Base-by-base conservation (phyloP, 2,797 vertebrate species). In the Nannoperca obscura region DNA sequence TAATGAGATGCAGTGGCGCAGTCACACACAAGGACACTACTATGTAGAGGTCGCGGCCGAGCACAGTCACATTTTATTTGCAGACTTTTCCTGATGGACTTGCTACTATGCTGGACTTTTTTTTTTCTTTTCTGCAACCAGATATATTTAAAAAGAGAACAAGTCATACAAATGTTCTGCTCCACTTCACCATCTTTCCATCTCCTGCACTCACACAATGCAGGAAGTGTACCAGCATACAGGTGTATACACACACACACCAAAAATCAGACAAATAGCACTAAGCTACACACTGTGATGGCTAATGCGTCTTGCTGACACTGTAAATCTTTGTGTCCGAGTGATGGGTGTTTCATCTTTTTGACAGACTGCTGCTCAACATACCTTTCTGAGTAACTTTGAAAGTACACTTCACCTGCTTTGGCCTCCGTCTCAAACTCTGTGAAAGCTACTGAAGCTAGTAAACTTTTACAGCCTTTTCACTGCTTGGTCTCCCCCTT, bases 361-460 rank as follows among this genome's bases (percentile, higher is more conserved):
- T 15, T 87, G 88, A 90, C 88, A 88, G 86, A 75, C 76, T 32
- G 83, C 87, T 76, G 68, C 79, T 89, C 86, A 22, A 77, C 78
- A 27, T 71, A 85, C 66, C 79, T 85, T 82, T 86, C 64, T 27
- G 58, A 83, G 81, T 63, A 81, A 84, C 80, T 90, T 72, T 80
- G 5, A 78, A 84, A 87, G 82, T 66, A 58, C 53, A 67, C 81
- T 71, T 90, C 78, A 88, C 89, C 84, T 84, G 78, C 77, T 57
- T 58, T 68, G 78, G 86, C 85, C 84, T 87, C 69, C 49, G 11
- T 64, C 74, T 40, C 64, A 89, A 92, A 91, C 76, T 87, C 84
- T 61, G 66, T 27, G 72, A 78, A 86, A 85, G 76, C 67, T 49
- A 71, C 5, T 71, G 82, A 83, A 81, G 82, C 66, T n/a, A 42